Base-by-base conservation (phyloP, 2,797 vertebrate genomes). In the Myripristis murdjan region DNA sequence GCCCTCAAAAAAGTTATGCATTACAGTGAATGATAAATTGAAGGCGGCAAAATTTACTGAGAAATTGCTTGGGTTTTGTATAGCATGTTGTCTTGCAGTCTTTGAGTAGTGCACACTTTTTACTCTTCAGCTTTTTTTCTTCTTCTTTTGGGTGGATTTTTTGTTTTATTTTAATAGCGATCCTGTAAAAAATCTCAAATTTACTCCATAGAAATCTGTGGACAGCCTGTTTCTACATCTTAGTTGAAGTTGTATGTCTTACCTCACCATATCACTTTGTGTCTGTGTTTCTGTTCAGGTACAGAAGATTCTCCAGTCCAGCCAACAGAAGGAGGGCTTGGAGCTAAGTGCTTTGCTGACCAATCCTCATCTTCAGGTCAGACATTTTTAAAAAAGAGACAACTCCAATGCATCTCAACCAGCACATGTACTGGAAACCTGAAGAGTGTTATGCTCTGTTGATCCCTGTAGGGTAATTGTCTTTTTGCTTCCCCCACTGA, bases 291-390 rank as follows among this genome's bases (percentile, higher is more conserved):
- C n/a, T 77, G 8, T 75, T 41, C 89, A 99, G 98, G 97, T 99
- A 20, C 96, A 97, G 82, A 94, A 78, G 88, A 93, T 97, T 85
- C 92, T 99, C 78, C 96, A 96, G 89, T 93, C 95, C 73, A 94
- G 93, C 81, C 95, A 96, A 63, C 95, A 97, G 60, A 96, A 95
- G 74, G 97, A 98, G 87, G 96, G 96, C 54, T 88, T 96, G 84
- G 97, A 99, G 84, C 95, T 99, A 82, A 93, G 87, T 81, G 89
- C 94, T 75, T 94, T 99, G 84, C 93, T 99, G 87, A 96, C 92
- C 90, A 93, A 96, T 23, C 96, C 97, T 73, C 96, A 98, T 77
- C 90, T 99, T 75, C 96, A 98, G 96, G 97, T 99, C 94, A 91
- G 92, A 79, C 64, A 60, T 77, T 80, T 31, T 31, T 31, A 31